Base-by-base conservation (phyloP, 2,797 vertebrate genomes). In the Eulemur albifrons region DNA sequence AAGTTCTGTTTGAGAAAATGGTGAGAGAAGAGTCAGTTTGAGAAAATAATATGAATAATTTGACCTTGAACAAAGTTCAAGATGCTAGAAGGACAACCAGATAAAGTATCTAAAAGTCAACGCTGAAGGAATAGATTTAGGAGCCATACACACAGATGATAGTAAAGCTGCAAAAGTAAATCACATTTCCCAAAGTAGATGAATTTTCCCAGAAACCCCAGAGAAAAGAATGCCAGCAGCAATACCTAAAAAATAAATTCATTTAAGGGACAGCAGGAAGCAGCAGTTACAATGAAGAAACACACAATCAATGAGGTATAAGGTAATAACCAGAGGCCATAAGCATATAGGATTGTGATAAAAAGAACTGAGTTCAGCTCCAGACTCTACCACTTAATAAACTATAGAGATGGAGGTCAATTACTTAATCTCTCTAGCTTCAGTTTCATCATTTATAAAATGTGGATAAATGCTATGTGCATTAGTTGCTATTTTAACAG, bases 341-440 rank as follows among this genome's bases (percentile, higher is more conserved):
- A 35, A 81, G 54, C 2, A 21, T 13, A 77, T 0, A 12, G 13
- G 30, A 88, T 7, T 54, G 59, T 90, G 61, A 82, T 86, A 45
- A 77, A 88, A 69, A 80, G 14, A 32, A 21, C 21, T 50, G 12
- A 79, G 38, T 21, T 32, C 61, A 87, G 13, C 70, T 63, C 21
- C 25, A 73, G 25, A 57, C 65, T 88, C 65, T 38, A 77, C 57
- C 54, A 97, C 65, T 75, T 61, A 94, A 67, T 40, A 80, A 79
- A 38, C 50, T 54, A 77, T 0, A 59, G 8, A 48, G 80, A 73
- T 2, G 13, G 35, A 88, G 4, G 18, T 38, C 38, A 88, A 84
- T 57, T 75, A 93, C 45, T 77, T 83, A 32, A 93, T 76, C 50
- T 95, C 67, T 76, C 18, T 63, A 93, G 9, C 67, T 93, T 57